Percentiles rank a stretch among this genome's conserved stretches.
Conservation (phyloP, 2,797 vertebrate genomes). For the Remorina albescens region DNA sequence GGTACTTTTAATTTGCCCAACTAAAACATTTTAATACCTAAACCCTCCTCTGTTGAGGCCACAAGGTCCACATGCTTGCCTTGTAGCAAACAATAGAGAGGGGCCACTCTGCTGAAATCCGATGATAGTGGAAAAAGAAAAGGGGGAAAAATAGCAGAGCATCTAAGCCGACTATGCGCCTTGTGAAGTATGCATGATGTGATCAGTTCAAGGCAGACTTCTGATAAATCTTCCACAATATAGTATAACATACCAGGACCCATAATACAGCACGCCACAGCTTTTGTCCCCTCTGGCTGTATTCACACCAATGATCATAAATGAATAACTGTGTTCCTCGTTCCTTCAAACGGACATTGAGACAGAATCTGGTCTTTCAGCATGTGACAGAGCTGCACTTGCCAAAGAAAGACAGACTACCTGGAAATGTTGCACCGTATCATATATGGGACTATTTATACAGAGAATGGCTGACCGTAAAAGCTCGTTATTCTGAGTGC, state of each 20-base stretch:
- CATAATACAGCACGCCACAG: neutral
- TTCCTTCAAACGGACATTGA: conserved; percentile 17
- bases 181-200: conserved; percentile 61
- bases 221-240: conserved; percentile 27
- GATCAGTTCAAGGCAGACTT: conserved; percentile 36
- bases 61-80: conserved; percentile 85
- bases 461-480: conserved; percentile 17
- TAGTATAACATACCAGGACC: conserved; percentile 8
- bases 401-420: conserved; percentile 15
- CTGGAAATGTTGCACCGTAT: conserved; percentile 20
- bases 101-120: conserved; percentile 89
- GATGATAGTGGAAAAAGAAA: conserved; percentile 88
- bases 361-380: conserved; percentile 24
- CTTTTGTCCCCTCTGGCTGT: conserved; percentile 2
- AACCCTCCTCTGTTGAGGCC: conserved; percentile 62
- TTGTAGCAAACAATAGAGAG: conserved; percentile 86
- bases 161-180: conserved; percentile 78
- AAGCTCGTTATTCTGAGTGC: conserved; percentile 41
- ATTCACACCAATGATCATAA: conserved; percentile 7
- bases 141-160: conserved; percentile 51
- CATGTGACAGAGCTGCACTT: conserved; percentile 12
- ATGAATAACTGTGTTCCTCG: conserved; percentile 11
- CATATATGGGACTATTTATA: conserved; percentile 10
- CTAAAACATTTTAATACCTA: conserved; percentile 68
- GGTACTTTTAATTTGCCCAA: conserved; percentile 57